phyloP scores from a whole-genome alignment of 2,113 vertebrate genomes.

The Crocuta crocuta region DNA sequence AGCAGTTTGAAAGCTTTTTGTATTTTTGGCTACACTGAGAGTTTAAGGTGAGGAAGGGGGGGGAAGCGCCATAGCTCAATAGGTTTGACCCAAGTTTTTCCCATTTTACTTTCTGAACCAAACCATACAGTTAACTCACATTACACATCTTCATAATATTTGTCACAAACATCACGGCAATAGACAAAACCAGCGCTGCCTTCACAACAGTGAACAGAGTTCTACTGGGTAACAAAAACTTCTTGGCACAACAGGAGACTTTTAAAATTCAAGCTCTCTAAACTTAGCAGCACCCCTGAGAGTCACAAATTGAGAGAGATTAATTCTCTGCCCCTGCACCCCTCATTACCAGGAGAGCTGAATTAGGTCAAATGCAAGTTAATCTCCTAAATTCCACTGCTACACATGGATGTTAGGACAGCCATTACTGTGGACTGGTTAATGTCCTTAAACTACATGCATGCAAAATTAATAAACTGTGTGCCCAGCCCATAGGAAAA shows the following conservation, averaged over 20 bases:
- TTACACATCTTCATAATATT: slow-evolving; percentile 68
- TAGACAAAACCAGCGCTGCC: slow-evolving; percentile 83
- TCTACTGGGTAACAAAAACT: slow-evolving; percentile 81
- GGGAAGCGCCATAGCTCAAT: not conserved
- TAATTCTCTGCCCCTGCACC: slow-evolving; percentile 91
- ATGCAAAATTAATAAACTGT: slow-evolving; percentile 84
- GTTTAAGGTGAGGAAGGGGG: not conserved
- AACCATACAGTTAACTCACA: not conserved
- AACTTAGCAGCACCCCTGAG: slow-evolving; percentile 90
- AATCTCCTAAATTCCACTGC: slow-evolving; percentile 92
- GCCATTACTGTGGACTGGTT: slow-evolving; percentile 81
- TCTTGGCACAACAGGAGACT: slow-evolving; percentile 86
- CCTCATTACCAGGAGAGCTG: slow-evolving; percentile 90
- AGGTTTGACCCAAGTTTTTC: not conserved
- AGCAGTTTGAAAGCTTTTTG: slow-evolving; percentile 36
- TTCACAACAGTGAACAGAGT: slow-evolving; percentile 76
- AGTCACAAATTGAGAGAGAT: slow-evolving; percentile 92
- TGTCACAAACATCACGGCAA: slow-evolving; percentile 76
- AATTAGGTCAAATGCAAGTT: slow-evolving; percentile 93
- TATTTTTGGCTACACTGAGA: not conserved
- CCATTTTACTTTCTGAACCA: slow-evolving; percentile 1
- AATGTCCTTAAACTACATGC: slow-evolving; percentile 84
- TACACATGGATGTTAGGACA: slow-evolving; percentile 86
- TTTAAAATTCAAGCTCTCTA: slow-evolving; percentile 91
- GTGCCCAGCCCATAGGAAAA: slow-evolving; percentile 74